Base-by-base conservation (phyloP, 1,140 invertebrate species). In the Sminthurides bifidus region DNA sequence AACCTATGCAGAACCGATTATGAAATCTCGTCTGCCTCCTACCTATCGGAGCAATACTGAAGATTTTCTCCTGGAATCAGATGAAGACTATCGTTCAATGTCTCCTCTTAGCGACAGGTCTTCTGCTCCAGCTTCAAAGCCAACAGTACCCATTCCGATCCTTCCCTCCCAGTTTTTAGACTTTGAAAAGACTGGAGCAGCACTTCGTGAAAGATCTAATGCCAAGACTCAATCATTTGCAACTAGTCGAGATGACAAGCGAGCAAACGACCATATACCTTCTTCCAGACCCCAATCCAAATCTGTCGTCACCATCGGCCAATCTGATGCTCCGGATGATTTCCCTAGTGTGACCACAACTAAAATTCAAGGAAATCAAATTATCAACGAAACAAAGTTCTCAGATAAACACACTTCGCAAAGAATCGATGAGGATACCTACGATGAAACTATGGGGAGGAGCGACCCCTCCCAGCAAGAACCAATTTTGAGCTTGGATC, bases 141-240 rank as follows among this genome's bases (percentile, higher is more conserved):
- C 59, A 3, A n/a, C n/a, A n/a, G n/a, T n/a, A n/a, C 63, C 63
- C n/a, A 59, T 55, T n/a, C 62, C 62, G 6, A 56, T 64, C 35
- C 46, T 64, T 19, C 62, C 62, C 17, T 23, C 54, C 14, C 58
- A 60, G 38, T 60, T 64, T 44, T 54, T 58, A 19, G 24, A 52
- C 2, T 63, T 59, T 48, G 61, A 63, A 41, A 60, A 59, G 54
- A 52, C 57, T 44, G 61, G 58, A 3, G 61, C 54, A 43, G 58
- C 54, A 14, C 45, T 63, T 8, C 51, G 57, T 10, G 49, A 55
- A 26, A 29, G 61, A 26, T 57, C 52, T 19, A 54, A 59, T 17
- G 29, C 58, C 10, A 63, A 63, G 44, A 56, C 43, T 51, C 49
- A 63, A 33, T 59, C 61, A 15, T 40, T 63, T 29, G 57, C 59